Conservation (phyloP, 2,113 vertebrate species). For the western clawed frog (Xenopus tropicalis) region DNA sequence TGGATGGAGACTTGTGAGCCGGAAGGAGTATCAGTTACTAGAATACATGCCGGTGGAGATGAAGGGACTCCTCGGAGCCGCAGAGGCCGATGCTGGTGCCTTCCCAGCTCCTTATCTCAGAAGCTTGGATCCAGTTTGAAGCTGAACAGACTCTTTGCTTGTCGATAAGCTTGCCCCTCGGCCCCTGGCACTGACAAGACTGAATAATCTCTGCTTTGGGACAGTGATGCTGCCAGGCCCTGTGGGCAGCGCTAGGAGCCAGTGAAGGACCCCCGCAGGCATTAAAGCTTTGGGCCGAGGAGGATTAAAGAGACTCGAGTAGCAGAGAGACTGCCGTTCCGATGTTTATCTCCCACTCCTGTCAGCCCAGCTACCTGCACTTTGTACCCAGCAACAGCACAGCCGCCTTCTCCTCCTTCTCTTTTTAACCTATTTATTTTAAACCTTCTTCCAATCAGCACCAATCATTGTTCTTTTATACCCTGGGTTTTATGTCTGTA, state of each 20-base stretch:
- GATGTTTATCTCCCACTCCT: not conserved
- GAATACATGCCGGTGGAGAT: not conserved
- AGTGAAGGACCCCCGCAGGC: not conserved
- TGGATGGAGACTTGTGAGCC: slow-evolving; percentile 84
- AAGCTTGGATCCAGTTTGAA: not conserved
- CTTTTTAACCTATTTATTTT: slow-evolving; percentile 46
- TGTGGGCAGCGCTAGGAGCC: not conserved
- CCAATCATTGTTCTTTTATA: slow-evolving; percentile 50
- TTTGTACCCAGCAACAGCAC: slow-evolving; percentile 55
- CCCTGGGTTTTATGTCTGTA: slow-evolving; percentile 58
- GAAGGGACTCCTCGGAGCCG: not conserved
- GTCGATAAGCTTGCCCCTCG: not conserved
- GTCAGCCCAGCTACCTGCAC: slow-evolving; percentile 54
- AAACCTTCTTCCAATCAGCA: slow-evolving; percentile 28
- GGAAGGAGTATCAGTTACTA: not conserved
- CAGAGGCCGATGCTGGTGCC: not conserved
- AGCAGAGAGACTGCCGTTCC: not conserved
- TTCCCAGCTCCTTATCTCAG: not conserved
- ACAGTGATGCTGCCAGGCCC: not conserved
- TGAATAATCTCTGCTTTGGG: not conserved
- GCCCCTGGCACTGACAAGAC: not conserved
- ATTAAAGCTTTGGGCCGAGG: not conserved
- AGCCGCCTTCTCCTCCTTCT: slow-evolving; percentile 43
- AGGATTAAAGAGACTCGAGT: not conserved
- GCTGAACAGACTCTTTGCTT: not conserved